Percentiles rank a stretch among this genome's conserved stretches.
Conservation (phyloP, 2,113 vertebrate genomes). For the Paedocypris sp. region DNA sequence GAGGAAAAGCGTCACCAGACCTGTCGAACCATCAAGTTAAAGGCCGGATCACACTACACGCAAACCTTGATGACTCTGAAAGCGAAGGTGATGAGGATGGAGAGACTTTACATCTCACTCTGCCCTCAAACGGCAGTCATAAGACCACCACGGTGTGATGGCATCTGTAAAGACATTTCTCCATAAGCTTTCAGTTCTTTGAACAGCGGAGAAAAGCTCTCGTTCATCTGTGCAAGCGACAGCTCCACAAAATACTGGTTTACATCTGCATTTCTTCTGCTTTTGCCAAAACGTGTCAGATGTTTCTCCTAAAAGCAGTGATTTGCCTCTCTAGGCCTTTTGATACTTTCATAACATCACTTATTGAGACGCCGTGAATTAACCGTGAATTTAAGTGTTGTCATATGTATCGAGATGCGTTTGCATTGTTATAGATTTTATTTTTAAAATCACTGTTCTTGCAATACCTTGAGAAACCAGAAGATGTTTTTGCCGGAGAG, state of each 20-base stretch:
- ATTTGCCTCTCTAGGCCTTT: not conserved
- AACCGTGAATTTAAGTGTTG: slow-evolving; percentile 70
- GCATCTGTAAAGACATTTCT: not conserved
- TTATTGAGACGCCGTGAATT: slow-evolving; percentile 4
- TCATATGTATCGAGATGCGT: slow-evolving; percentile 59
- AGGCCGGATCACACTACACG: slow-evolving; percentile 62
- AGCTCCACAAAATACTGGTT: slow-evolving; percentile 8
- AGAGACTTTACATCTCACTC: slow-evolving; percentile 49
- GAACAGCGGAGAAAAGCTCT: slow-evolving; percentile 4
- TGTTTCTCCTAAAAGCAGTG: slow-evolving; percentile 28
- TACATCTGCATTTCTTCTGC: slow-evolving; percentile 38
- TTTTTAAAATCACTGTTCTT: slow-evolving; percentile 49
- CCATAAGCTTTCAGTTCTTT: no score
- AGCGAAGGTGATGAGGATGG: slow-evolving; percentile 77
- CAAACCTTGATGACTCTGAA: slow-evolving; percentile 61
- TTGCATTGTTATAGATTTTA: slow-evolving; percentile 45
- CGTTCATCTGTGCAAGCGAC: not conserved
- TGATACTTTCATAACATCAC: not conserved
- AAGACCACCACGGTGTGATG: slow-evolving; percentile 83
- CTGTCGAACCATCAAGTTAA: slow-evolving; percentile 49
- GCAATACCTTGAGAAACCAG: slow-evolving; percentile 29
- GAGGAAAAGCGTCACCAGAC: slow-evolving; percentile 50
- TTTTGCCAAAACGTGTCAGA: slow-evolving; percentile 66
- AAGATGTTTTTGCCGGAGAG: slow-evolving; percentile 1
- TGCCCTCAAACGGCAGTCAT: slow-evolving; percentile 49